phyloP scores from a whole-genome alignment of 1,140 invertebrate species.

The Drosophila chauvacae region DNA sequence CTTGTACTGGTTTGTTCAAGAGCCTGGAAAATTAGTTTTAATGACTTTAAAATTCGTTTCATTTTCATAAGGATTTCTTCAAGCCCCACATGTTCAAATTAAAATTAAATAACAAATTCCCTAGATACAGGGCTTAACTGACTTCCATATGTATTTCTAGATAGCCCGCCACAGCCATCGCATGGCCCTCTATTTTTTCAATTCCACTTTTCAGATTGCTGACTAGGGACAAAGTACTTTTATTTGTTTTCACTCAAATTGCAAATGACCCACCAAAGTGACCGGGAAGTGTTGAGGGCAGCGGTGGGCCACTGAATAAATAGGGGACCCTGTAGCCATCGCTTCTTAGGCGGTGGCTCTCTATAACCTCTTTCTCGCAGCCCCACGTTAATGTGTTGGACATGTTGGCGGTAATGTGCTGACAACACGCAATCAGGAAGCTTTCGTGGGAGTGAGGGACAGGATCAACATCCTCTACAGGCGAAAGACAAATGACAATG shows the following conservation, averaged over 20 bases:
- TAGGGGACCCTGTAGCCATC: slow-evolving; percentile 13
- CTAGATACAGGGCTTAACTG: neutral
- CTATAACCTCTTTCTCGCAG: neutral
- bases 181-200: neutral
- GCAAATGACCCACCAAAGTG: slow-evolving; percentile 51
- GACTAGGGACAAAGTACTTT: slow-evolving; percentile 9
- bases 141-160: neutral
- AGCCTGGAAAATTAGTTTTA: neutral
- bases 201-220: slow-evolving; percentile 9
- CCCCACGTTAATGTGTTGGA: slow-evolving; percentile 71
- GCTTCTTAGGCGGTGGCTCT: neutral
- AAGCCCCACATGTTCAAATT: neutral
- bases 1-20: neutral
- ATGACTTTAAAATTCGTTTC: no score
- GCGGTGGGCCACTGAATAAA: slow-evolving; percentile 52
- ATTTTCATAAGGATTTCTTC: neutral
- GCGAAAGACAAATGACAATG: slow-evolving; percentile 74
- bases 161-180: neutral
- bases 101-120: neutral
- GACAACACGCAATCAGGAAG: slow-evolving; percentile 71
- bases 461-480: slow-evolving; percentile 18
- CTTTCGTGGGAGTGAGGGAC: slow-evolving; percentile 12
- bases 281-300: neutral
- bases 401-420: slow-evolving; percentile 77
- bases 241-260: slow-evolving; percentile 75